Percentiles rank a stretch among this genome's conserved stretches.
phyloP scores from a whole-genome alignment of 2,797 vertebrate genomes.

The Trematomus bernacchii region DNA sequence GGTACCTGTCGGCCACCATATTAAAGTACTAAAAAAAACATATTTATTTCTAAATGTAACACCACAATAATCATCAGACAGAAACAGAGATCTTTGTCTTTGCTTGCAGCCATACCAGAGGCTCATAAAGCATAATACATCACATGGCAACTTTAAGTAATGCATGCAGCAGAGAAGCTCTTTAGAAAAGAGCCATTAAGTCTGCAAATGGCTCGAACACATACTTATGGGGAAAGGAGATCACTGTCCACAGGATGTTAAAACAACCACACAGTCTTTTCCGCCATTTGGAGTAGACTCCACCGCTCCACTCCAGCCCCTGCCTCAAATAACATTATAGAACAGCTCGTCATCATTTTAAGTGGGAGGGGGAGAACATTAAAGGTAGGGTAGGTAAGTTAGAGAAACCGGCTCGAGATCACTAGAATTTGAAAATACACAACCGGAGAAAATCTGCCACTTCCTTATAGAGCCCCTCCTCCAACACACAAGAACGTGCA shows the following conservation, averaged over 20 bases:
- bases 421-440: too few species aligned
- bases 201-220: conserved; percentile 38
- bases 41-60: background rate
- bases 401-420: too few species aligned
- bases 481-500: too few species aligned
- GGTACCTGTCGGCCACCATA: too few species aligned
- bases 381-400: too few species aligned
- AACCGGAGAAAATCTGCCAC: too few species aligned
- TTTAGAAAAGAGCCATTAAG: conserved; percentile 35
- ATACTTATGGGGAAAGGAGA: background rate
- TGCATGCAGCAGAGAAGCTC: conserved; percentile 27
- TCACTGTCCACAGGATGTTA: conserved; percentile 26
- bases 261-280: background rate
- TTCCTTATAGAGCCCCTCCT: too few species aligned
- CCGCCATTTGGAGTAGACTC: conserved; percentile 30
- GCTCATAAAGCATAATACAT: conserved; percentile 23
- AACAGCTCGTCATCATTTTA: conserved; percentile 18
- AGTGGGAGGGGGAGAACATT: conserved; percentile 18
- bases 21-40: background rate
- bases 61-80: background rate
- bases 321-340: conserved; percentile 36
- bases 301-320: conserved; percentile 17
- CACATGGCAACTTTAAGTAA: conserved; percentile 15
- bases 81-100: background rate
- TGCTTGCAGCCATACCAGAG: background rate